Base-by-base conservation (phyloP, 2,888 invertebrate species). In the Agapetus fuscipes region DNA sequence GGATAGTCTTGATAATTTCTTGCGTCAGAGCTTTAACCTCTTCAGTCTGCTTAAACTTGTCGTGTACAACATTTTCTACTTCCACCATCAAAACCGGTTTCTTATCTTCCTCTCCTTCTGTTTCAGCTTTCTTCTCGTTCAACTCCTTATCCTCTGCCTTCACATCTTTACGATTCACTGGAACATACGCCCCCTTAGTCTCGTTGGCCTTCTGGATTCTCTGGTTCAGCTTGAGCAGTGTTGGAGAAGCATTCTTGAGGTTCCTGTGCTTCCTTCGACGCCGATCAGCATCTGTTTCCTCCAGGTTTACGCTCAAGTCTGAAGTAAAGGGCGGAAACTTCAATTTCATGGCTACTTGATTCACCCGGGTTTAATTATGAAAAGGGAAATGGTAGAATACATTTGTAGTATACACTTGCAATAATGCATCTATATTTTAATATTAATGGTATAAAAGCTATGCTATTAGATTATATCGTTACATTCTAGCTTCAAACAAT, bases 1-100 rank as follows among this genome's bases (percentile, higher is more conserved):
- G 72, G 48, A 97, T 94, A 0, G 96, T 97, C 65, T 96, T 94
- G 30, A 96, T 93, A 41, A 96, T 80, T 71, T 97, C 96, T 61
- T 95, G 94, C 0, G 93, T 95, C 39, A 95, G 58, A 0, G 96
- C 96, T 67, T 96, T 97, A 10, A 97, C 85, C 70, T 97, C 96
- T 56, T 94, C 93, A 0, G 87, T 93, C 59, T 85, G 85, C 49
- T 82, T 75, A 59, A 89, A 96, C 50, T 87, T 83, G 46, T 91
- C 83, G 53, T 94, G 89, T 39, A 78, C 74, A 36, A 95, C 62
- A 67, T 97, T 97, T 59, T 93, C 93, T 14, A 93, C 90, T 64
- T 95, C 91, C 1, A 84, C 93, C 87, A 97, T 91, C 45, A 95
- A 61, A 12, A 94, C 71, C 10, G 75, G 72, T 48, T 71, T 71